Evolutionary conservation across 2,113 vertebrate species (phyloP), one percentile per base, ranked within the genome.

Genomic region (Octodon degus): DNA sequence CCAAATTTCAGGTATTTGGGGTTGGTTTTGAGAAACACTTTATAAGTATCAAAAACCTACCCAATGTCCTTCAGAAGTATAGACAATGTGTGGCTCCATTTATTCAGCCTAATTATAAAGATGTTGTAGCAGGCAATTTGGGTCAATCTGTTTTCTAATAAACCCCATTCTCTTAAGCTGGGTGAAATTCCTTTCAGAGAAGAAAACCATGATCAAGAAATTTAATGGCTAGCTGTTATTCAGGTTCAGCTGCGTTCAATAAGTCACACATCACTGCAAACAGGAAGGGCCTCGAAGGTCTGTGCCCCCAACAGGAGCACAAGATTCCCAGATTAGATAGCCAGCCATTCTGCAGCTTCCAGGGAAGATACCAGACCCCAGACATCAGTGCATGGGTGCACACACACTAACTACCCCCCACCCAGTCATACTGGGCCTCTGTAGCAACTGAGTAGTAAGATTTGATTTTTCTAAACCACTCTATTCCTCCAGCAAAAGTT

Each of bases 91-190:
- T 16, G 40, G 70, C n/a, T 88, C 40, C 70, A 80, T 37, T 76
- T 50, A 43, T 37, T 97, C 40, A 86, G 62, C 24, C 68, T 55
- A 34, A 14, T 68, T 65, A 83, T 0, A 90, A 47, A 90, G 10
- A 60, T 24, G 34, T 63, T 70, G 67, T 55, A 40, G 67, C 25
- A 34, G 47, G 80, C 43, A 72, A 91, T 43, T 53, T 86, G 86
- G 60, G 43, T 74, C 62, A 83, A 12, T 62, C 5, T 50, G 37
- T 63, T 90, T 91, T 96, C 86, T 40, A 92, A 25, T n/a, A 86
- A 74, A 79, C 32, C 20, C 13, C 32, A 72, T 79, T 76, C 58
- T 89, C n/a, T 43, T 27, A 40, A 87, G 67, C 0, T 32, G 43
- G 58, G 22, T 27, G 19, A 86, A 86, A 82, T 74, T 55, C 19